Evolutionary conservation across 1,140 invertebrate species (phyloP).

Genomic region (Micrasema longulum): DNA sequence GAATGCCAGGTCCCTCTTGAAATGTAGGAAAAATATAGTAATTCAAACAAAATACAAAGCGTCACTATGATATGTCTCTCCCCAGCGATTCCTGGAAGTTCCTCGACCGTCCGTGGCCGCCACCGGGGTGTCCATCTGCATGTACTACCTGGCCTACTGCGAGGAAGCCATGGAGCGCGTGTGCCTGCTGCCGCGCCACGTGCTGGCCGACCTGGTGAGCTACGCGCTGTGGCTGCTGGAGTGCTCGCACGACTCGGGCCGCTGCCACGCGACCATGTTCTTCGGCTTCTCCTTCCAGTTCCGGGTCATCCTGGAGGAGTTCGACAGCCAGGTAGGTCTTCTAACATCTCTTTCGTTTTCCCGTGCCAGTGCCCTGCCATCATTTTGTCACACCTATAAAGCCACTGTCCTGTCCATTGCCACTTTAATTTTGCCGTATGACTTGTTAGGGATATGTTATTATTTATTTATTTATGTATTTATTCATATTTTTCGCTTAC

Average conservation of each 20-base stretch:
- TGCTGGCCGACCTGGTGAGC: slow-evolving; percentile 83
- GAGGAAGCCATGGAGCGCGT: slow-evolving; percentile 98
- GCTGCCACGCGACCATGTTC: slow-evolving; percentile 98
- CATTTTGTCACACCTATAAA: too few species aligned
- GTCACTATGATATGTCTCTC: too few species aligned
- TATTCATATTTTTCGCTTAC: too few species aligned
- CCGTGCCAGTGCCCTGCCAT: too few species aligned
- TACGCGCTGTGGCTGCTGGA: slow-evolving; percentile 95
- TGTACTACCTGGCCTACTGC: slow-evolving; percentile 97
- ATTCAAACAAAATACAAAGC: slow-evolving; percentile 2
- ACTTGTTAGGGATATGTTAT: too few species aligned
- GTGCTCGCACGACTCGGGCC: slow-evolving; percentile 94
- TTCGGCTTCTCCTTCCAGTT: slow-evolving; percentile 95
- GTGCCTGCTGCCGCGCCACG: slow-evolving; percentile 83
- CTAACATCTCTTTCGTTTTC: too few species aligned
- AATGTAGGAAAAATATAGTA: too few species aligned
- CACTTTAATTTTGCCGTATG: too few species aligned
- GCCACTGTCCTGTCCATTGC: too few species aligned
- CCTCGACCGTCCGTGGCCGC: slow-evolving; percentile 93
- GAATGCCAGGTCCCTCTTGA: too few species aligned
- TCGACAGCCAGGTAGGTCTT: slow-evolving; percentile 81
- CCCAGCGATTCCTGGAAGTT: slow-evolving; percentile 83
- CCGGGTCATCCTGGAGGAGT: slow-evolving; percentile 90
- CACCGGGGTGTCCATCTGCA: slow-evolving; percentile 94
- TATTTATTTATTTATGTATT: too few species aligned